phyloP scores from a whole-genome alignment of 2,888 invertebrate species.

The Sepioteuthis lessoniana region DNA sequence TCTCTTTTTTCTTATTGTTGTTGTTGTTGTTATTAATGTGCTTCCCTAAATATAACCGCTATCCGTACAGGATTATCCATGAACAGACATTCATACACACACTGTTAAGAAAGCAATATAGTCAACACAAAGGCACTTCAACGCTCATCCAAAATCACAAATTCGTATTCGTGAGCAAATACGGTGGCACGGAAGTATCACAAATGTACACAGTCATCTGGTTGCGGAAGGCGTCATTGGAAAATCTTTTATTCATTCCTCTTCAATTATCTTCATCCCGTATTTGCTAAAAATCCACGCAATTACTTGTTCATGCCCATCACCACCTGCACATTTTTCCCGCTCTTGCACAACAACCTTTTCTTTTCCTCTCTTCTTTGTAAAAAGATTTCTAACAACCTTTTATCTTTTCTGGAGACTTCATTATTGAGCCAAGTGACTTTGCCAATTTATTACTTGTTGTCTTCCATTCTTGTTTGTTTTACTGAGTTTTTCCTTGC shows the following conservation, averaged over 20 bases:
- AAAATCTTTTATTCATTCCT: neutral
- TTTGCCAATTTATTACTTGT: too few species aligned
- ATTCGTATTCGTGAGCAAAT: neutral
- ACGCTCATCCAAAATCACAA: neutral
- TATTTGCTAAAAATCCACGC: neutral
- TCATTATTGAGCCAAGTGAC: too few species aligned
- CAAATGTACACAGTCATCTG: neutral
- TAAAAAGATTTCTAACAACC: too few species aligned
- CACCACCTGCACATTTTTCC: neutral
- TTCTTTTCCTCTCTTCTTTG: neutral
- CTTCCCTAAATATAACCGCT: neutral
- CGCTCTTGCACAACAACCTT: neutral
- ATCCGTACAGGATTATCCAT: neutral
- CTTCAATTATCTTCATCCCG: neutral
- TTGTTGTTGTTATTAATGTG: neutral
- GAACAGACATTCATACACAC: neutral
- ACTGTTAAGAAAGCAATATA: neutral
- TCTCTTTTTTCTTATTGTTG: too few species aligned
- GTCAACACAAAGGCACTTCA: neutral
- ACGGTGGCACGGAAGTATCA: neutral
- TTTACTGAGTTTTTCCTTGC: too few species aligned
- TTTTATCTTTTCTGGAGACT: too few species aligned
- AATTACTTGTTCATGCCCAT: neutral
- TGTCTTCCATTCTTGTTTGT: too few species aligned
- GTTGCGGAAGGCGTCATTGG: neutral